Evolutionary conservation across 2,113 vertebrate genomes (phyloP).

Genomic region (Thalassoma bifasciatum): DNA sequence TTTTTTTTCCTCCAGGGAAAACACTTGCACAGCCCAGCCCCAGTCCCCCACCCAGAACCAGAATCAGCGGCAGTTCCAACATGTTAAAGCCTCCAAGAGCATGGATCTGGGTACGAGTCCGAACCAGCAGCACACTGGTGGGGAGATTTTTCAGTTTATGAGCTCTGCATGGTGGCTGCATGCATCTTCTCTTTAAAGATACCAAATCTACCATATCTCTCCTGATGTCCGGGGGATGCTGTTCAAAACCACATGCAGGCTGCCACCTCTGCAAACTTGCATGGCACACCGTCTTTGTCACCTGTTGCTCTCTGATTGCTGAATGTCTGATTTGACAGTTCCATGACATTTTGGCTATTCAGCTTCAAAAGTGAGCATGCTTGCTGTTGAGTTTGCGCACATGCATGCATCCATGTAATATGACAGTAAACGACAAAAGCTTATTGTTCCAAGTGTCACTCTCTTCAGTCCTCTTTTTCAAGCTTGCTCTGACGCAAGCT

Average conservation of each 20-base stretch:
- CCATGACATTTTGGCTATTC: conserved; percentile 63
- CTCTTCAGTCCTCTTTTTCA: conserved; percentile 52
- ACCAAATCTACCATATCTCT: conserved; percentile 12
- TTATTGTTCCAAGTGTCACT: conserved; percentile 75
- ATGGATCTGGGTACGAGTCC: conserved; percentile 95
- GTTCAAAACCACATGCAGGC: conserved; percentile 29
- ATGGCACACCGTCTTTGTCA: conserved; percentile 21
- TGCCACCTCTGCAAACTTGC: not conserved
- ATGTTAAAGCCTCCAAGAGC: conserved; percentile 95
- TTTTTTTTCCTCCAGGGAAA: conserved; percentile 52
- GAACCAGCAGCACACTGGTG: conserved; percentile 74
- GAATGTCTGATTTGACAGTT: conserved; percentile 10
- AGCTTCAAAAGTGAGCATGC: conserved; percentile 15
- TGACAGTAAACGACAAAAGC: conserved; percentile 68
- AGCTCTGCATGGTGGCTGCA: conserved; percentile 59
- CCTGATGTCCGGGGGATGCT: conserved; percentile 41
- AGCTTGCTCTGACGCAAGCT: conserved; percentile 12
- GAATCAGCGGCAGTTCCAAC: conserved; percentile 86
- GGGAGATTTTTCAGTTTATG: conserved; percentile 52
- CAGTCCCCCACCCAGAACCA: conserved; percentile 53
- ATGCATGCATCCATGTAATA: conserved; percentile 47
- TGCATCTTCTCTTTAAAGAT: conserved; percentile 22
- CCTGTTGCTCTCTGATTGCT: conserved; percentile 54
- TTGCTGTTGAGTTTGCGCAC: conserved; percentile 19
- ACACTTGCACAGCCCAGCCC: conserved; percentile 44